Base-by-base conservation (phyloP, 2,888 invertebrate species). In the Sphaerolaimus hirsutus region DNA sequence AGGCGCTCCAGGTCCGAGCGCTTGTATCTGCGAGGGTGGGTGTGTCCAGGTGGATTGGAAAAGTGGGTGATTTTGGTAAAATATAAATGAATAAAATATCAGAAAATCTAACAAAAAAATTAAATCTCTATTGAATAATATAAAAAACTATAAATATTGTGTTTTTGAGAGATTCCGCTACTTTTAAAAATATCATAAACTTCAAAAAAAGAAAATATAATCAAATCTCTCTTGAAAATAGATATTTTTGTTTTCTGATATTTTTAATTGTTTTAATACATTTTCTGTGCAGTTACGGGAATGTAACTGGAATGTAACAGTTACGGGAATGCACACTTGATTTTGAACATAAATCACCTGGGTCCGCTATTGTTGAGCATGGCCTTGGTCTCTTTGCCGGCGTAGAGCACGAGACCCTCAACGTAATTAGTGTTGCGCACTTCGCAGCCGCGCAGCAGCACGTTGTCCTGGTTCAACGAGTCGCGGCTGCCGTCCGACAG, bases 361-460 rank as follows among this genome's bases (percentile, higher is more conserved):
- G 87, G 87, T 40, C 87, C 84, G 53, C 84, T 82, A 66, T 89
- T 91, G 68, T 91, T 93, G 51, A 91, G 73, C 83, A 91, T 83
- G 21, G 89, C 83, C 69, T 93, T 93, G 19, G 89, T 89, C 71
- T 93, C 91, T 66, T 61, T 63, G 74, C 76, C 80, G 53, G 84
- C 86, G 71, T 93, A 93, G 46, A 93, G 80, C 43, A 91, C 86
- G 61, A 93, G 79, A 48, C 91, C 93, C 65, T 91, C 91, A 37
- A 91, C 76, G 65, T 75, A 91, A 66, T 89, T 87, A 12, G 93
- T 91, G 67, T 93, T 93, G 69, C 89, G 84, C 56, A 93, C 73
- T 53, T 81, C 75, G 66, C 89, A 91, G 64, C 89, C 91, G 59
- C 91, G 72, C 51, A 93, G 74, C 55, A 93, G 70, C 53, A 93